Evolutionary conservation across 2,888 invertebrate species (phyloP).

Genomic region (Synanthedon vespiformis): DNA sequence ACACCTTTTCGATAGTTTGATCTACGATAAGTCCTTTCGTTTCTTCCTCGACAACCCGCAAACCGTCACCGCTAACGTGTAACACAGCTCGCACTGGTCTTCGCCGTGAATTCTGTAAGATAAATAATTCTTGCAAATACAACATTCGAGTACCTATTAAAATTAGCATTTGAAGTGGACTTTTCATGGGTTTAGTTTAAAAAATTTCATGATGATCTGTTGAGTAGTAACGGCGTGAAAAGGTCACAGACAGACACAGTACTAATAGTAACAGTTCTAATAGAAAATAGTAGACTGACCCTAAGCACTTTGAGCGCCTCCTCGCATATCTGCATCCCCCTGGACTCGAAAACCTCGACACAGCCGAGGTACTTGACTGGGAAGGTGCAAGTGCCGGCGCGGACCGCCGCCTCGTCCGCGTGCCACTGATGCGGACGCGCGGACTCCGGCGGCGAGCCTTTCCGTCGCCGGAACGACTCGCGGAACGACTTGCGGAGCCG

Average conservation of each 20-base stretch:
- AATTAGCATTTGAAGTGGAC: no score
- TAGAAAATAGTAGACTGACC: conserved; percentile 69
- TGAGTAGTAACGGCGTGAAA: no score
- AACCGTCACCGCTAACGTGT: conserved; percentile 93
- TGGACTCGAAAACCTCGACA: conserved; percentile 98
- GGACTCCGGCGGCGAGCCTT: conserved; percentile 88
- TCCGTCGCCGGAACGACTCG: conserved; percentile 93
- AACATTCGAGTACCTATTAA: no score
- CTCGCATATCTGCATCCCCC: conserved; percentile 99
- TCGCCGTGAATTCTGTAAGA: conserved; percentile 83
- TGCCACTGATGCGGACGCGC: conserved; percentile 99
- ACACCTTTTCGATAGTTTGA: conserved; percentile 99
- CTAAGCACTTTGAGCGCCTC: conserved; percentile 97
- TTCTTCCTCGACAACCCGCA: conserved; percentile 98
- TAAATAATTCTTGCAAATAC: not conserved
- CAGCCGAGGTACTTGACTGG: conserved; percentile 99
- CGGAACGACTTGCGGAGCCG: conserved; percentile 89
- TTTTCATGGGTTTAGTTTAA: no score
- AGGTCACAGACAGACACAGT: no score
- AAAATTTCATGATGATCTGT: no score
- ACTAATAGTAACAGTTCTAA: no score
- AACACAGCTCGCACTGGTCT: conserved; percentile 90
- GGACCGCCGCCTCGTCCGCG: conserved; percentile 95
- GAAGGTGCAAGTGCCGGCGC: conserved; percentile 96
- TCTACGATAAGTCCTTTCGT: conserved; percentile 98